Percentiles rank a stretch among this genome's conserved stretches.
These are phyloP conservation scores for Acanthoscelides obtectus DNA, from an alignment of 2,888 invertebrate genomes.

Conservation along the genomic window DNA sequence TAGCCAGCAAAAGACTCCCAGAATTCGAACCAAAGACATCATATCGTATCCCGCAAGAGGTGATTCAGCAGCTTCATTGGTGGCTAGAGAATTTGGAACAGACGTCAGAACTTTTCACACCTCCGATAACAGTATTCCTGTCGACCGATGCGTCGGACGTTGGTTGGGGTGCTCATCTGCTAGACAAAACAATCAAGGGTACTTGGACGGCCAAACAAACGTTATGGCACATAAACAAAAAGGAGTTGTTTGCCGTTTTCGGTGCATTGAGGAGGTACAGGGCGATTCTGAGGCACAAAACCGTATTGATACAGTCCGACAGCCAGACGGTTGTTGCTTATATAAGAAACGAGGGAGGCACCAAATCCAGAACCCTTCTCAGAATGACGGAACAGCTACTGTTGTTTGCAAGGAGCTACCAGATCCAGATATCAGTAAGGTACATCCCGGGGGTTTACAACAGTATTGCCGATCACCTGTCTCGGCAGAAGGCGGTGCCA, in stretches of 20 bases:
- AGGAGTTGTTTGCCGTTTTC: slow-evolving; percentile 8
- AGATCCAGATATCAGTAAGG: no score
- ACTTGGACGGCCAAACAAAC: slow-evolving; percentile 5
- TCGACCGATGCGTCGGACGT: slow-evolving; percentile 7
- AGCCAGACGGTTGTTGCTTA: slow-evolving; percentile 15
- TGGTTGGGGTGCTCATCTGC: slow-evolving; percentile 15
- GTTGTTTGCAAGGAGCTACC: background rate
- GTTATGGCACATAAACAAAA: slow-evolving; percentile 13
- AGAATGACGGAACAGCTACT: background rate
- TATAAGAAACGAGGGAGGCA: slow-evolving; percentile 13
- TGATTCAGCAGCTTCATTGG: slow-evolving; percentile 7
- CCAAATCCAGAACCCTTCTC: background rate
- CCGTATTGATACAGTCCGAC: slow-evolving; percentile 15
- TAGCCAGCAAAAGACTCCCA: slow-evolving; percentile 3
- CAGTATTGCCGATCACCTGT: no score
- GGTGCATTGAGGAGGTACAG: background rate
- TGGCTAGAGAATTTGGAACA: slow-evolving; percentile 4
- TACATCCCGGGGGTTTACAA: no score
- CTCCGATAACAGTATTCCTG: background rate
- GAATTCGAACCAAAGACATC: background rate
- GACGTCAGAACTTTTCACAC: slow-evolving; percentile 1
- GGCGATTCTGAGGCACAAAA: background rate
- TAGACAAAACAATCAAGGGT: background rate
- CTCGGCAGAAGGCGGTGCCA: no score
- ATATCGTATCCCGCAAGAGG: slow-evolving; percentile 4